phyloP scores from a whole-genome alignment of 2,888 invertebrate species.

The Yponomeuta cagnagella region DNA sequence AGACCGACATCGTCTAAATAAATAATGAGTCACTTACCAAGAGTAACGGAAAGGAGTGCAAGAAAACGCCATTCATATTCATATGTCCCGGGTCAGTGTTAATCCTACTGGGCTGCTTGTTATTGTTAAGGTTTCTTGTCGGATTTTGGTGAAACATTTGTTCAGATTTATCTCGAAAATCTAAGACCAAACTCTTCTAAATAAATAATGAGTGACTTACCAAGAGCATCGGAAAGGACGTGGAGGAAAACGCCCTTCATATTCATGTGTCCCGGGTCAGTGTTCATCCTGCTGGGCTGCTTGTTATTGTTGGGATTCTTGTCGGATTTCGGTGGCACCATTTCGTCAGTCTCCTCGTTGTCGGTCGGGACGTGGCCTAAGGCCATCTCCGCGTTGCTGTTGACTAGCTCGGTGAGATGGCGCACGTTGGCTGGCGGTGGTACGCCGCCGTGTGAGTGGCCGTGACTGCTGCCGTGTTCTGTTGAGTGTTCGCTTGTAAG shows the following conservation, averaged over 20 bases:
- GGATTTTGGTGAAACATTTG: no score
- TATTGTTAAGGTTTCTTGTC: no score
- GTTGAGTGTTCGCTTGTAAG: constrained; percentile 20
- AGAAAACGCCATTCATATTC: constrained; percentile 94
- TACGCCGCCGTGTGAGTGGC: constrained; percentile 78
- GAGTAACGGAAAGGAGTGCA: constrained; percentile 97
- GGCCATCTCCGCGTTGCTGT: constrained; percentile 68
- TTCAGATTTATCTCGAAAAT: no score
- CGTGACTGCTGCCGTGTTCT: constrained; percentile 85
- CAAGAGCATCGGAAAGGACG: constrained; percentile 96
- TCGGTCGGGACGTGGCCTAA: constrained; percentile 62
- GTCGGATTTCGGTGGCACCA: constrained; percentile 54
- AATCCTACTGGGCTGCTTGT: no score
- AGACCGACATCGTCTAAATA: no score
- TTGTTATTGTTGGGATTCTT: constrained; percentile 49
- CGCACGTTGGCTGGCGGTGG: constrained; percentile 66
- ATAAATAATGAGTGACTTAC: constrained; percentile 58
- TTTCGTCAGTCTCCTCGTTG: constrained; percentile 63
- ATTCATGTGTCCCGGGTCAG: constrained; percentile 91
- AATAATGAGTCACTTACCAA: constrained; percentile 78
- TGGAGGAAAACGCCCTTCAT: constrained; percentile 99
- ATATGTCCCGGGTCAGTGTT: constrained; percentile 83
- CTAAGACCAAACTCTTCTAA: neutral
- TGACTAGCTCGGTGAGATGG: constrained; percentile 64
- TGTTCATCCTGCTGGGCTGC: constrained; percentile 30